phyloP scores from a whole-genome alignment of 2,888 invertebrate genomes.

The Agapostemon virescens region DNA sequence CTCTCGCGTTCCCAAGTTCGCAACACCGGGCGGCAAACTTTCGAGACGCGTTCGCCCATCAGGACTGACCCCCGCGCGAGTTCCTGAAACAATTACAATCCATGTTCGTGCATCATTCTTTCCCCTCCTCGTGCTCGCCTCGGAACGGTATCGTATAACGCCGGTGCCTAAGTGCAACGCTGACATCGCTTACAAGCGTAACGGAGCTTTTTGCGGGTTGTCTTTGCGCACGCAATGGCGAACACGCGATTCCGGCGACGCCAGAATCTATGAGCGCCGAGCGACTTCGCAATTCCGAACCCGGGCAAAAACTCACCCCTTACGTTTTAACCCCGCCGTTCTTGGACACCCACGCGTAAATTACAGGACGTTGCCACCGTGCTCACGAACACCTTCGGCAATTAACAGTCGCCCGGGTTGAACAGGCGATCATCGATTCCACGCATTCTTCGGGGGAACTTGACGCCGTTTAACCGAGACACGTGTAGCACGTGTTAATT shows the following conservation, averaged over 20 bases:
- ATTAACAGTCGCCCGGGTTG: slow-evolving; percentile 26
- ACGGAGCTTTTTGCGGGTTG: slow-evolving; percentile 56
- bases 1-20: slow-evolving; percentile 12
- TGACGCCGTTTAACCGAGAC: background rate
- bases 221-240: slow-evolving; percentile 50
- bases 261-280: slow-evolving; percentile 43
- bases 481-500: slow-evolving; percentile 4
- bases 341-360: slow-evolving; percentile 27
- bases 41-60: slow-evolving; percentile 41
- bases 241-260: slow-evolving; percentile 50
- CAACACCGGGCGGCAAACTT: slow-evolving; percentile 23
- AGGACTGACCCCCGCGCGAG: slow-evolving; percentile 32
- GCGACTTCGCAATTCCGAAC: slow-evolving; percentile 51
- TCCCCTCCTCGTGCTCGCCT: background rate
- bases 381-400: slow-evolving; percentile 28
- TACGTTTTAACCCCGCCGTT: background rate
- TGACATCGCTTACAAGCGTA: slow-evolving; percentile 58
- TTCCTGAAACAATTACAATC: slow-evolving; percentile 46
- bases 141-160: slow-evolving; percentile 41
- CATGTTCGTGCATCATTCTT: slow-evolving; percentile 46
- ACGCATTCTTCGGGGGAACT: slow-evolving; percentile 16
- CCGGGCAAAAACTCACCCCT: slow-evolving; percentile 41
- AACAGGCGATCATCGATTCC: slow-evolving; percentile 16
- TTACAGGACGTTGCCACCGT: slow-evolving; percentile 28
- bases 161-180: slow-evolving; percentile 47